Conservation (phyloP, 2,888 invertebrate species). For the Chloromyia formosa region DNA sequence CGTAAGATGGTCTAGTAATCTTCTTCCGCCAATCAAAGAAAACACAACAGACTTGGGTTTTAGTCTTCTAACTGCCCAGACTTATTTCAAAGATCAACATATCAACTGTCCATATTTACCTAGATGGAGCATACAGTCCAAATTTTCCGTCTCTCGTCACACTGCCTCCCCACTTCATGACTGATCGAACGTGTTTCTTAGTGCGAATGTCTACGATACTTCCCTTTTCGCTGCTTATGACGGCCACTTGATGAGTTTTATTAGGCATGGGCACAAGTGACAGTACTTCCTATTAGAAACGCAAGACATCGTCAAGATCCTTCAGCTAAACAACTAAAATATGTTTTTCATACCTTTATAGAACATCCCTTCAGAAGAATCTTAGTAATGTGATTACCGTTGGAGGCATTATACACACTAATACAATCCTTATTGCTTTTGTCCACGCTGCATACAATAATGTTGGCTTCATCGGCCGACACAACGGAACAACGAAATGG, state of each 20-base stretch:
- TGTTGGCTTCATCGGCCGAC: constrained; percentile 81
- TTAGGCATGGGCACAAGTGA: constrained; percentile 83
- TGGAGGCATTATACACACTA: constrained; percentile 83
- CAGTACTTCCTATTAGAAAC: constrained; percentile 70
- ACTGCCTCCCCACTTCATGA: constrained; percentile 92
- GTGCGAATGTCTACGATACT: constrained; percentile 89
- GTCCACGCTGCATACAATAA: constrained; percentile 84
- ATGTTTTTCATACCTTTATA: constrained; percentile 66
- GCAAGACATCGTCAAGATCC: not conserved
- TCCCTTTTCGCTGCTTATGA: constrained; percentile 90
- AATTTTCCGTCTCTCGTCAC: constrained; percentile 87
- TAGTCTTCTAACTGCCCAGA: not conserved
- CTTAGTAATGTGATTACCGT: constrained; percentile 70
- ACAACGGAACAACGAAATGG: constrained; percentile 81
- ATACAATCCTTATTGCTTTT: constrained; percentile 83
- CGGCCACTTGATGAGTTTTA: constrained; percentile 84
- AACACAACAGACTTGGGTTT: too few species aligned
- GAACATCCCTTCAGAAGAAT: constrained; percentile 66
- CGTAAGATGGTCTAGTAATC: too few species aligned
- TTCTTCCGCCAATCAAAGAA: too few species aligned
- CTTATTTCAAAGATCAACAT: not conserved
- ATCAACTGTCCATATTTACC: constrained; percentile 62
- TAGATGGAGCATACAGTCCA: constrained; percentile 90
- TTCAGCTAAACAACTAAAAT: too few species aligned
- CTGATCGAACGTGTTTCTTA: constrained; percentile 85